Evolutionary conservation across 2,888 invertebrate genomes (phyloP), one percentile per base, ranked within the genome.

Genomic region (Pyrgus malvae): DNA sequence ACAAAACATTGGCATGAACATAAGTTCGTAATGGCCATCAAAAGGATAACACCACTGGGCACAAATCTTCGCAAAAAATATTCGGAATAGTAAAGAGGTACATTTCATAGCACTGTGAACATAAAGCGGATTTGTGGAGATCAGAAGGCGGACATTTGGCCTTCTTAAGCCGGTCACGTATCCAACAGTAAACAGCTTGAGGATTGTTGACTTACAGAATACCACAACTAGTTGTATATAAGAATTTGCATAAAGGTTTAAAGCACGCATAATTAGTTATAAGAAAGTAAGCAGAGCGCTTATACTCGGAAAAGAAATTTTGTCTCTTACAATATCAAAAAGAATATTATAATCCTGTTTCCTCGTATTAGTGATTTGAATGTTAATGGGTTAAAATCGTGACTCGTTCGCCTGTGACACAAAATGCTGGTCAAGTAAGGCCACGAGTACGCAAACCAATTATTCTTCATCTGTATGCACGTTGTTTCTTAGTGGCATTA

Each of bases 371-470:
- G 68, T 68, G 80, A 68, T 72, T 65, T 60, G 84, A 80, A 86
- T 86, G 68, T 76, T 75, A 86, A 87, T 81, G 76, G 74, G 61
- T 62, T 67, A 81, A 79, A 84, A 84, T 80, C 66, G 72, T 66
- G 66, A 69, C 64, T 62, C 69, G 65, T 73, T 72, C 64, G 68
- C 63, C 69, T 67, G 72, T 76, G 75, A 73, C 74, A 75, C 76
- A 72, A 73, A 72, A 80, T 78, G 80, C 85, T 79, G 84, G 83
- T 79, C 83, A 83, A 72, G 76, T 67, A 71, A 74, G 70, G 67
- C 63, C 69, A 65, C 64, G 69, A 35, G 3, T 27, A 66, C 64
- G 70, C 64, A 68, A 65, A 61, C 67, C 65, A 69, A 70, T 70
- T 74, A 64, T 61, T 56, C 58, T 67, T 62, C 67, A 78, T 81